These are phyloP conservation scores for Amaurobius ferox DNA, from an alignment of 2,888 invertebrate genomes.

Conservation along the genomic window DNA sequence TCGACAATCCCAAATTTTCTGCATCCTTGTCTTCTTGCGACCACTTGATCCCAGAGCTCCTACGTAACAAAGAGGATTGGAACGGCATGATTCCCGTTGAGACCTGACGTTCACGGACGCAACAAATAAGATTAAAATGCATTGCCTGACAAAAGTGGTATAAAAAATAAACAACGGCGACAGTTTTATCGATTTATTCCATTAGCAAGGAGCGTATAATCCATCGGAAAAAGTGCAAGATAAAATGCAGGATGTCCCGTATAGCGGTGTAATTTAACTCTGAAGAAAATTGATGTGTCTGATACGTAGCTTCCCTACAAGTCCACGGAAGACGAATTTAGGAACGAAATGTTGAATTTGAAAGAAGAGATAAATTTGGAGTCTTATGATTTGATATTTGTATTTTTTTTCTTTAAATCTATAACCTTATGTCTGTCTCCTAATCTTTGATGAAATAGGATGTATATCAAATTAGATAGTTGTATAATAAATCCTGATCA, in stretches of 20 bases:
- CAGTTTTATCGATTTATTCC: slow-evolving; percentile 47
- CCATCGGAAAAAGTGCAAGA: slow-evolving; percentile 27
- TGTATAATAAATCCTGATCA: no score
- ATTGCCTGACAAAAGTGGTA: slow-evolving; percentile 35
- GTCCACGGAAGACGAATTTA: no score
- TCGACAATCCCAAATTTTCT: slow-evolving; percentile 19
- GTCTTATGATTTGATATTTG: no score
- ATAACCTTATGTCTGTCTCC: no score
- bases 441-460: no score
- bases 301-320: no score
- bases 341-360: no score
- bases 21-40: slow-evolving; percentile 16
- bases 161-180: slow-evolving; percentile 42
- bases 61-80: slow-evolving; percentile 10
- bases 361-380: no score
- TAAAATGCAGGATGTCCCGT: background rate
- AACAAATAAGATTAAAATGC: slow-evolving; percentile 47
- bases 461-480: no score
- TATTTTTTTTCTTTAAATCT: no score
- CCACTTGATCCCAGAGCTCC: slow-evolving; percentile 31
- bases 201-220: slow-evolving; percentile 26
- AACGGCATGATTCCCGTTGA: background rate
- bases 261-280: no score
- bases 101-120: slow-evolving; percentile 4
- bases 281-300: no score